Conservation (phyloP, 2,888 invertebrate genomes). For the Ophion obscuratus region DNA sequence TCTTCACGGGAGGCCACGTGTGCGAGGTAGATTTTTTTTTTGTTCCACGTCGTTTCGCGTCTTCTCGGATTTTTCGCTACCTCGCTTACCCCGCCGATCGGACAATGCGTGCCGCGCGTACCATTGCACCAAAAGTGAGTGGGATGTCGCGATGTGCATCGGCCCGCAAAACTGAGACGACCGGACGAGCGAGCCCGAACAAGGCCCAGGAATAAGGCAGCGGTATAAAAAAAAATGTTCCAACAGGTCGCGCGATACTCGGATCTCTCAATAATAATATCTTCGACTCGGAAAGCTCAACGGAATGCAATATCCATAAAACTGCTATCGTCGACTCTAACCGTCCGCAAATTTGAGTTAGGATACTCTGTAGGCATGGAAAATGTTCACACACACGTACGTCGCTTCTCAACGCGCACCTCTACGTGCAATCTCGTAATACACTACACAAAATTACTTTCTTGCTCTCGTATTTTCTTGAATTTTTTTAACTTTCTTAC, state of each 20-base stretch:
- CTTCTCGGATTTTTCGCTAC: constrained; percentile 50
- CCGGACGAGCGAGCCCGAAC: not conserved
- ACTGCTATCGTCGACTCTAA: constrained; percentile 76
- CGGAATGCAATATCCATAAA: constrained; percentile 83
- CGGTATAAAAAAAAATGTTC: constrained; percentile 23
- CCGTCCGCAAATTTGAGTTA: constrained; percentile 77
- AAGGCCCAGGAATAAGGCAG: constrained; percentile 4
- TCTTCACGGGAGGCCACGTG: constrained; percentile 52
- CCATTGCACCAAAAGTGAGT: constrained; percentile 43
- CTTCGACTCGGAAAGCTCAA: constrained; percentile 62
- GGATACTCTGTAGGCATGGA: constrained; percentile 19
- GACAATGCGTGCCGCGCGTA: constrained; percentile 22
- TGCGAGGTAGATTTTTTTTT: constrained; percentile 8
- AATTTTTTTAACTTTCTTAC: not conserved
- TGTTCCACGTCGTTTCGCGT: constrained; percentile 22
- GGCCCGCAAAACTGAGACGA: constrained; percentile 23
- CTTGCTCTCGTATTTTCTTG: not conserved
- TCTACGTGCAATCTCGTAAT: not conserved
- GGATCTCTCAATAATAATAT: constrained; percentile 80
- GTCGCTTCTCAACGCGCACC: not conserved
- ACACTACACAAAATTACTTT: not conserved
- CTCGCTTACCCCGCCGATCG: constrained; percentile 48
- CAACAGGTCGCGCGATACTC: constrained; percentile 64
- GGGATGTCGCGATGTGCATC: constrained; percentile 40
- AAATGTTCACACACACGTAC: constrained; percentile 11